These are phyloP conservation scores for Epinephelus awoara DNA, from an alignment of 2,797 vertebrate species.

Conservation along the genomic window DNA sequence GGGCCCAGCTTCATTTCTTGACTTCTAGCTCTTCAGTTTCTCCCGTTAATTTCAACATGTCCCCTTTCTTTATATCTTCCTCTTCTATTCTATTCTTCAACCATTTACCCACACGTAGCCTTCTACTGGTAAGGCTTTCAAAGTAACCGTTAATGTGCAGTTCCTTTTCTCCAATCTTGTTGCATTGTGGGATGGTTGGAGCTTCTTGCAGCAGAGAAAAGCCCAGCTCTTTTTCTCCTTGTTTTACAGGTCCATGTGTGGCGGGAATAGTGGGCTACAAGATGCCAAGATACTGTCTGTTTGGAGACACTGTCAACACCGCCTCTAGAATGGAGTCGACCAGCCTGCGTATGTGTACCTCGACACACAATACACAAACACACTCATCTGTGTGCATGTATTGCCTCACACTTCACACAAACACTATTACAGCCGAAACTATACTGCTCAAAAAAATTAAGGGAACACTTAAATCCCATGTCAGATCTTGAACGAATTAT, in stretches of 20 bases:
- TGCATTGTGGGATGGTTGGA: neutral
- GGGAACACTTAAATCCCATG: no score
- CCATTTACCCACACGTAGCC: no score
- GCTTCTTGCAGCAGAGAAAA: neutral
- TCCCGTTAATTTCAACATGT: no score
- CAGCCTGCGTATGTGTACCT: slow-evolving; percentile 87
- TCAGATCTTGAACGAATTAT: no score
- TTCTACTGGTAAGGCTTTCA: neutral
- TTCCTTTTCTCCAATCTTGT: neutral
- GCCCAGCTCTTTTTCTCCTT: neutral
- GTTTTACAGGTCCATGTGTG: slow-evolving; percentile 89
- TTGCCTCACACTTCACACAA: neutral
- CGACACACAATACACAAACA: slow-evolving; percentile 22
- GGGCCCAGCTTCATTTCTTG: no score
- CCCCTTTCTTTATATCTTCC: no score
- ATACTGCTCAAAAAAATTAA: no score
- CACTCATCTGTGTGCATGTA: neutral
- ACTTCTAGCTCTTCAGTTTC: no score
- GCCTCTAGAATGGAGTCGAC: slow-evolving; percentile 94
- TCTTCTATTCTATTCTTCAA: no score
- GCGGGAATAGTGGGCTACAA: slow-evolving; percentile 94
- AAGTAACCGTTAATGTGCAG: neutral
- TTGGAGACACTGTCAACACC: slow-evolving; percentile 94
- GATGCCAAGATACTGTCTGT: slow-evolving; percentile 94
- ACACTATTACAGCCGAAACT: no score